Evolutionary conservation across 2,888 invertebrate genomes (phyloP).

Genomic region (Argyresthia albistria): DNA sequence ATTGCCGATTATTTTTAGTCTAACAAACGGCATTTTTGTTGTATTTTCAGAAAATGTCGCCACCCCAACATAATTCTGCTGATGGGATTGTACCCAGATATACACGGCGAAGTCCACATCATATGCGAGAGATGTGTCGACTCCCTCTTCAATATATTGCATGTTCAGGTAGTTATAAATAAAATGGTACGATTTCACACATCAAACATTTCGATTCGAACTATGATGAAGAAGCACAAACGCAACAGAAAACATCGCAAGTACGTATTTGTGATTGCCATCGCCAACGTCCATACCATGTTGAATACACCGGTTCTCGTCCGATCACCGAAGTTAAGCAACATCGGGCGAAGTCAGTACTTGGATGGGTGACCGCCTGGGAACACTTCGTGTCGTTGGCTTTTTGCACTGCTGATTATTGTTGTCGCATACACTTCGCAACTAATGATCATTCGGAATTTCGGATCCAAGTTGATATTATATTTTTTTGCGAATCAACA

Average conservation of each 20-base stretch:
- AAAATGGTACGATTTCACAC: not conserved
- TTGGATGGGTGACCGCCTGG: conserved; percentile 21
- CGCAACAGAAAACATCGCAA: no score
- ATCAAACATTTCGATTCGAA: no score
- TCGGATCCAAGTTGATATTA: no score
- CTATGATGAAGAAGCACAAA: no score
- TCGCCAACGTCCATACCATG: conserved; percentile 46
- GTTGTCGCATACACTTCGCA: no score
- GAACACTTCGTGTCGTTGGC: conserved; percentile 19
- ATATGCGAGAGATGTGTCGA: conserved; percentile 62
- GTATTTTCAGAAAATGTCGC: conserved; percentile 30
- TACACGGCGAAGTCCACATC: conserved; percentile 43
- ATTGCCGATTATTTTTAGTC: no score
- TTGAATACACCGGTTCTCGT: conserved; percentile 61
- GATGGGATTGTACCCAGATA: conserved; percentile 61
- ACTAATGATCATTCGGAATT: no score
- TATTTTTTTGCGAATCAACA: no score
- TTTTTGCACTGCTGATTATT: conserved; percentile 1
- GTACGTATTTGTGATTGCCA: no score
- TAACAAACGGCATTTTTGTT: not conserved
- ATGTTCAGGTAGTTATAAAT: conserved; percentile 41
- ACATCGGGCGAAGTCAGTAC: conserved; percentile 45
- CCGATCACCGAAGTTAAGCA: conserved; percentile 62
- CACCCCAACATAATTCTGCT: conserved; percentile 65
- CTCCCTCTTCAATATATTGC: conserved; percentile 49